A percentile compares a stretch with the other conserved stretches of the same genome.
phyloP scores from a whole-genome alignment of 2,888 invertebrate species.

The Drosophila imparisetae region DNA sequence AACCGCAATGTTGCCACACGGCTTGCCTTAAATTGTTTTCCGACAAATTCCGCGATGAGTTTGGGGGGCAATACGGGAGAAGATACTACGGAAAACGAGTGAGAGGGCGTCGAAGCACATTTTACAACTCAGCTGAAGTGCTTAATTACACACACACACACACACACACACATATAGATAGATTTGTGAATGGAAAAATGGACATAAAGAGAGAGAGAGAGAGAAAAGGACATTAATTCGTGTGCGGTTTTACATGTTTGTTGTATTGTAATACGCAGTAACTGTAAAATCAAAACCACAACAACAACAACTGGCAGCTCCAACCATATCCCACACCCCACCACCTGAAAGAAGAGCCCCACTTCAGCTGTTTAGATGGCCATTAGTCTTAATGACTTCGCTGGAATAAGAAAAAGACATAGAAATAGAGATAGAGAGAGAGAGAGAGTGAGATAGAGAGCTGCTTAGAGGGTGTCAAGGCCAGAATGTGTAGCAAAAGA shows the following conservation, averaged over 20 bases:
- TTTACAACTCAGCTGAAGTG: slow-evolving; percentile 79
- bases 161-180: neutral
- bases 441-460: slow-evolving; percentile 14
- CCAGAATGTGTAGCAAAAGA: slow-evolving; percentile 51
- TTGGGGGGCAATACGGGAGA: slow-evolving; percentile 3
- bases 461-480: slow-evolving; percentile 36
- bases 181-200: neutral
- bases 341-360: slow-evolving; percentile 10
- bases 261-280: slow-evolving; percentile 45
- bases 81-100: neutral
- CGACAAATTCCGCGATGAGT: slow-evolving; percentile 66
- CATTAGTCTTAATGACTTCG: slow-evolving; percentile 80
- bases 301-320: slow-evolving; percentile 24
- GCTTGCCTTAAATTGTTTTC: slow-evolving; percentile 78
- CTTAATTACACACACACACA: slow-evolving; percentile 65
- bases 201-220: neutral
- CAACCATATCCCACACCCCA: too few species aligned
- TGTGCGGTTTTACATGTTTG: slow-evolving; percentile 24
- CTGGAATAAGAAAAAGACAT: slow-evolving; percentile 9
- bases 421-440: neutral
- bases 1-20: slow-evolving; percentile 57
- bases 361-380: slow-evolving; percentile 66
- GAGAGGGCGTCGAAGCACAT: slow-evolving; percentile 63
- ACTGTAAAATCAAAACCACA: slow-evolving; percentile 74
- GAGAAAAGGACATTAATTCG: slow-evolving; percentile 47